Percentiles rank a stretch among this genome's conserved stretches.
These are phyloP conservation scores for Pangasius mekongensis DNA, from an alignment of 2,797 vertebrate genomes.

Conservation along the genomic window DNA sequence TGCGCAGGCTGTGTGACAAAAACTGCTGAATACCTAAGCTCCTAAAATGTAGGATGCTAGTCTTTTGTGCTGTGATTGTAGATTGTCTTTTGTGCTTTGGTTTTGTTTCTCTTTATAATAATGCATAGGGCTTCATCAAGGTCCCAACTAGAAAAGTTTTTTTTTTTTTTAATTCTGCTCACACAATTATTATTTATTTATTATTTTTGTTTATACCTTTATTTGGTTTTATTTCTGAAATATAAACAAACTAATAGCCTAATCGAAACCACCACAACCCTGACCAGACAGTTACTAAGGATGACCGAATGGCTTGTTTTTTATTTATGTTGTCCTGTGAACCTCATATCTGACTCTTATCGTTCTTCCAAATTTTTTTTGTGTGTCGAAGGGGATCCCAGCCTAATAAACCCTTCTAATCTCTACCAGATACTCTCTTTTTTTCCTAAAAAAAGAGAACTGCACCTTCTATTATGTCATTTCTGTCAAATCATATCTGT, in stretches of 20 bases:
- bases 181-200: neutral
- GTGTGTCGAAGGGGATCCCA: neutral
- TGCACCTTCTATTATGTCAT: neutral
- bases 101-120: neutral
- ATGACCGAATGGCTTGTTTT: neutral
- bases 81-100: neutral
- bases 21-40: neutral
- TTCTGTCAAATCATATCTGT: neutral
- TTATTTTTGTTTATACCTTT: neutral
- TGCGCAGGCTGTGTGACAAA: neutral
- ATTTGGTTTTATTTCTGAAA: neutral
- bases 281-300: neutral
- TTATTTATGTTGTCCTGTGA: neutral
- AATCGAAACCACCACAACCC: neutral
- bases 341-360: neutral
- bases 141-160: neutral
- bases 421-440: neutral
- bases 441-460: neutral
- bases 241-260: neutral
- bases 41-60: neutral
- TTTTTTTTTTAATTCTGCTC: neutral
- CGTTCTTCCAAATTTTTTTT: neutral
- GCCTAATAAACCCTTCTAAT: neutral
- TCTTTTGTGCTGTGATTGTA: neutral
- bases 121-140: neutral